Evolutionary conservation across 1,140 invertebrate genomes (phyloP), one percentile per base, ranked within the genome.

Genomic region (Drosophila melanica): DNA sequence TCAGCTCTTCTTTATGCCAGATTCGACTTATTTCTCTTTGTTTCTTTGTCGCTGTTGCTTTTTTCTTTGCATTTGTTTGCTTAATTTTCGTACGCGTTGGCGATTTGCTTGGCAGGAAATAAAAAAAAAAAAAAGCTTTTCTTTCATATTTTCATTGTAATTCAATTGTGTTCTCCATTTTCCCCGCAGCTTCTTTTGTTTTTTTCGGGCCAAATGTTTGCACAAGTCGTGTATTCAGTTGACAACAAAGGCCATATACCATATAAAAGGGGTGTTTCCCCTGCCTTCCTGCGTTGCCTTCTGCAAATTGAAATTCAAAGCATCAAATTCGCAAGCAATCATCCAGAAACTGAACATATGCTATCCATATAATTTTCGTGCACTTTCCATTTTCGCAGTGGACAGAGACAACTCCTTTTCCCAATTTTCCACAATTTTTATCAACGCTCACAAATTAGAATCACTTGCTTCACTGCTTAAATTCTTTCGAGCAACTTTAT

Each of bases 111-210:
- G 27, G 27, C 27, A 27, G 6, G 55, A 42, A 53, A 48, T 20
- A 45, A 20, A 9, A 48, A 9, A 42, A 57, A 42, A 23, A 51
- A 12, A 14, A 16, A 57, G n/a, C 35, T 44, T 37, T 69, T 62
- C 66, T 65, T 59, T 89, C 82, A 87, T 87, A 87, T 87, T 87
- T 87, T 87, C 79, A 87, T 89, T 87, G 82, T 87, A 87, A 87
- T 87, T 87, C 82, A 87, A 87, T 87, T 87, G 82, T 68, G 75
- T 74, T 79, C 69, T 57, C 41, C 64, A 55, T 47, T 41, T 41
- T 41, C 44, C 44, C 23, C 10, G 54, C 23, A 27, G 54, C 33
- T 37, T 37, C 10, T 39, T 20, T 37, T 23, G 20, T 80, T 79
- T 65, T 78, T 75, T 77, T 79, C n/a, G 48, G 35, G 44, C 53